Conservation (phyloP, 2,797 vertebrate genomes). For the Scarus forsteni region DNA sequence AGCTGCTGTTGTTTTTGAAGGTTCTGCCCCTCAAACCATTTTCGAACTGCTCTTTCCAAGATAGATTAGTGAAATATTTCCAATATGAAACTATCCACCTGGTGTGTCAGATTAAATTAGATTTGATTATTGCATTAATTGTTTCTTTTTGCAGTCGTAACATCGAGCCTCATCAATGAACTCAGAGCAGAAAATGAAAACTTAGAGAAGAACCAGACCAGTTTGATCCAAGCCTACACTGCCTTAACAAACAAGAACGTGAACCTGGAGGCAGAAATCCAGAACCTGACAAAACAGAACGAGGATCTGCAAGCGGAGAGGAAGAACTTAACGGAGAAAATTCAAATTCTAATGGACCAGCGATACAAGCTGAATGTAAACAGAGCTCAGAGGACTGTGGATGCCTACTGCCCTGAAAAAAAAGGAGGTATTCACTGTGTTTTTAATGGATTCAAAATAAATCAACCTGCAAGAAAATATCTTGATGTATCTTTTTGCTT, state of each 20-base stretch:
- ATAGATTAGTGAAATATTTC: too few relatives aligned
- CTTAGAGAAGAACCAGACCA: background rate
- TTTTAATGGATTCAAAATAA: background rate
- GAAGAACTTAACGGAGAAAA: constrained; percentile 17
- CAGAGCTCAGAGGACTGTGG: constrained; percentile 38
- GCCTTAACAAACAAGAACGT: constrained; percentile 5
- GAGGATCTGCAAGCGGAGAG: constrained; percentile 25
- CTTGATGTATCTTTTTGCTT: background rate
- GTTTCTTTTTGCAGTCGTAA: constrained; percentile 21
- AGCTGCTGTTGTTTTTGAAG: too few relatives aligned
- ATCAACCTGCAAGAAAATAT: background rate
- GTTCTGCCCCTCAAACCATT: too few relatives aligned
- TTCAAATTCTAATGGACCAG: background rate
- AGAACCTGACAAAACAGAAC: background rate
- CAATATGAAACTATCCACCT: too few relatives aligned
- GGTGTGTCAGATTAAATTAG: too few relatives aligned
- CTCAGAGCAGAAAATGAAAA: constrained; percentile 1
- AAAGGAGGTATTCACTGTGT: background rate
- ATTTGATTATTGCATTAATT: too few relatives aligned
- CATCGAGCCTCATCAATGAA: background rate
- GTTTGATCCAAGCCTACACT: background rate
- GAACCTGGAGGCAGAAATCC: background rate
- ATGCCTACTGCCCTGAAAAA: constrained; percentile 47
- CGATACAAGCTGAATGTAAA: constrained; percentile 8
- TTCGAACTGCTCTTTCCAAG: too few relatives aligned